Base-by-base conservation (phyloP, 2,888 invertebrate genomes). In the Tachina grossa region DNA sequence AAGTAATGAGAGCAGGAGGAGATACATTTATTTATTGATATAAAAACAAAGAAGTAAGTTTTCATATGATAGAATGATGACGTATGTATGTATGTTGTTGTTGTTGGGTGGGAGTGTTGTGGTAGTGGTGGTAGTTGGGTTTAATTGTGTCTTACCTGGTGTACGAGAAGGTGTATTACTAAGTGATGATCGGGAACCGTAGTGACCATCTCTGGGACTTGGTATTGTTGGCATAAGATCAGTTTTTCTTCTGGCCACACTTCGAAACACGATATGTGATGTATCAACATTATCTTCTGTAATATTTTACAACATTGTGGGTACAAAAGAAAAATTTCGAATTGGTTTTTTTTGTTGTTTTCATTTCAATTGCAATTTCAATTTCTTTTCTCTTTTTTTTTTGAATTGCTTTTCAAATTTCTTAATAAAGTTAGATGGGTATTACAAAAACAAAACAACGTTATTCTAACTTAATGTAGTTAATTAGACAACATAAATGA, bases 171-270 rank as follows among this genome's bases (percentile, higher is more conserved):
- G 93, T 88, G 93, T 93, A 84, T 91, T 91, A 90, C 92, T 92
- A 89, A 93, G 92, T 89, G 94, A 93, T 89, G 94, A 92, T 91
- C 93, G 93, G 90, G 94, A 93, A 90, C 92, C 92, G 89, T 92
- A 93, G 87, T 93, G 93, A 89, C 93, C 92, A 90, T 96, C 96
- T 89, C 95, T 94, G 87, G 95, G 94, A 89, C 94, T 95, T 89
- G 97, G 97, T 93, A 97, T 95, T 89, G 97, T 97, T 88, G 98
- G 98, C 94, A 97, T 96, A 92, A 98, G 94, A 94, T 98, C 97
- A 87, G 97, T 97, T 93, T 97, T 96, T 90, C 97, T 95, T 90
- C 97, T 95, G 90, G 96, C 97, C 91, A 96, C 96, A 88, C 96
- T 96, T 88, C 95, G 95, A 94, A 96, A 96, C 93, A 95, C 94